phyloP scores from a whole-genome alignment of 2,888 invertebrate species.

The Drosophila testacea region DNA sequence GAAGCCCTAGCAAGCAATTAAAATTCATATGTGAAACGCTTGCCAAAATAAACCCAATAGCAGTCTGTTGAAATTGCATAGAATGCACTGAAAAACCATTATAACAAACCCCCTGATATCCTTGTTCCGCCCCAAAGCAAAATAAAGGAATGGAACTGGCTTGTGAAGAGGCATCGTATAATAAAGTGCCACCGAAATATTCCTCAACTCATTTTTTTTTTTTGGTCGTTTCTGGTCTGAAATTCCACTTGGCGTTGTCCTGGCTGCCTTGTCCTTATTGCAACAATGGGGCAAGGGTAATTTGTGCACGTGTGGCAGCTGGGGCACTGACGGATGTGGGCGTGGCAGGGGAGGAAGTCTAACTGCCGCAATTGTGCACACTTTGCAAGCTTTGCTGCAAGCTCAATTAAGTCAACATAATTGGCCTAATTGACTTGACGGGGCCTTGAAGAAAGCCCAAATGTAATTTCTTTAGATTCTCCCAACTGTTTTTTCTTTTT shows the following conservation, averaged over 20 bases:
- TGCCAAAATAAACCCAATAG: background rate
- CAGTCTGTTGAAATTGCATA: background rate
- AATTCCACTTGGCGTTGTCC: slow-evolving; percentile 68
- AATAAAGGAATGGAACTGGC: background rate
- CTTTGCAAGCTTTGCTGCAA: slow-evolving; percentile 58
- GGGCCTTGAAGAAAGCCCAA: slow-evolving; percentile 38
- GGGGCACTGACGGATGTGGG: background rate
- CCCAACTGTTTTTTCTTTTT: slow-evolving; percentile 4
- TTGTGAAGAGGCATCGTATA: slow-evolving; percentile 9
- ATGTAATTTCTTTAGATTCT: slow-evolving; percentile 18
- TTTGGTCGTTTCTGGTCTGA: slow-evolving; percentile 41
- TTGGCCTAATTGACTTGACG: slow-evolving; percentile 78
- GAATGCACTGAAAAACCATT: slow-evolving; percentile 1
- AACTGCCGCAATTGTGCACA: slow-evolving; percentile 52
- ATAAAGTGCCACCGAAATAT: slow-evolving; percentile 55
- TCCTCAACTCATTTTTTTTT: slow-evolving; percentile 35
- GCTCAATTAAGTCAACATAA: slow-evolving; percentile 75
- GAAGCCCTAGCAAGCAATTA: background rate
- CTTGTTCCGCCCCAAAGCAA: background rate
- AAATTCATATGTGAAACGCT: background rate
- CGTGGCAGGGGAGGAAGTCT: background rate
- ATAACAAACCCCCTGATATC: background rate
- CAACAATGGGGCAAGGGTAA: slow-evolving; percentile 49
- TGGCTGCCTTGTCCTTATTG: slow-evolving; percentile 37
- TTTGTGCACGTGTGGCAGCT: slow-evolving; percentile 71